Percentiles rank a stretch among this genome's conserved stretches.
Conservation (phyloP, 2,888 invertebrate species). For the Eilema griseolum region DNA sequence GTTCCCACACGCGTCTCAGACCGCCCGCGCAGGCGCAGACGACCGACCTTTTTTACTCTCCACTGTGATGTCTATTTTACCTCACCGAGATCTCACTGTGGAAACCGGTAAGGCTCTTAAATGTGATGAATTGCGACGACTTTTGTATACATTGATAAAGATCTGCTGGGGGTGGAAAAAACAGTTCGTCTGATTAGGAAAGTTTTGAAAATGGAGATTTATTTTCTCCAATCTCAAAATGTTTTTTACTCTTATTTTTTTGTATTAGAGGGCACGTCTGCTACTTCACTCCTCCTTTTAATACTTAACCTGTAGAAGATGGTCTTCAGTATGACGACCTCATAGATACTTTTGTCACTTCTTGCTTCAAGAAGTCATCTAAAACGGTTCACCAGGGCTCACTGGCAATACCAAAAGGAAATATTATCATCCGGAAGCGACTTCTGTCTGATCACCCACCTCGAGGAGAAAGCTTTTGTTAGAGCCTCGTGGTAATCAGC, state of each 20-base stretch:
- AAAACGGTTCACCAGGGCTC: too few species aligned
- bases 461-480: neutral
- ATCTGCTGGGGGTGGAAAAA: slow-evolving; percentile 11
- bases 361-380: too few species aligned
- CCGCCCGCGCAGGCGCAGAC: slow-evolving; percentile 48
- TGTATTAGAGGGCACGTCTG: neutral
- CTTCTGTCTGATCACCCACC: neutral
- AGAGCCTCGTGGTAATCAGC: neutral
- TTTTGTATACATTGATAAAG: slow-evolving; percentile 13
- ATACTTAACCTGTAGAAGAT: too few species aligned
- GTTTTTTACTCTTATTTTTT: too few species aligned
- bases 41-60: slow-evolving; percentile 46
- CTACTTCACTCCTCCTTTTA: too few species aligned
- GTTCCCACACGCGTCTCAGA: slow-evolving; percentile 57
- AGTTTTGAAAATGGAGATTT: neutral
- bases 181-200: neutral
- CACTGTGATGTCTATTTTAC: slow-evolving; percentile 52
- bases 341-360: too few species aligned
- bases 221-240: neutral
- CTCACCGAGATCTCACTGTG: slow-evolving; percentile 15
- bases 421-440: neutral
- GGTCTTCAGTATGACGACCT: too few species aligned
- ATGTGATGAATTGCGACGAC: slow-evolving; percentile 12
- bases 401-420: too few species aligned
- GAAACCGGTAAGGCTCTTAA: slow-evolving; percentile 16